These are phyloP conservation scores for Isurus oxyrinchus DNA, from an alignment of 2,113 vertebrate genomes.

Conservation along the genomic window DNA sequence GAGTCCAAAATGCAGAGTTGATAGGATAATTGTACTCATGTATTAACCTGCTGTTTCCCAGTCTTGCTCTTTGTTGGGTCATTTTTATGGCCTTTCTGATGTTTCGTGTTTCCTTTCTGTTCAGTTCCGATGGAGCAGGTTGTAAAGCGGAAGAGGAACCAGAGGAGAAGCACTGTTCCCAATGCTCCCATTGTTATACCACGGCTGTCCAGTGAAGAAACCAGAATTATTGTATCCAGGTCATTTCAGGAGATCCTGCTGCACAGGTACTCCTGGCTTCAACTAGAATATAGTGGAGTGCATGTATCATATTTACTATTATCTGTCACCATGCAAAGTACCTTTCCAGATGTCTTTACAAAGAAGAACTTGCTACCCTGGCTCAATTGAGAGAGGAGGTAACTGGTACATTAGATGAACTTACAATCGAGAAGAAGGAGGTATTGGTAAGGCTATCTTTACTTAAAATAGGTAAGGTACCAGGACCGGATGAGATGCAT, in stretches of 20 bases:
- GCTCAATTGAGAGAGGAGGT: no score
- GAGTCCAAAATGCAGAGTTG: not conserved
- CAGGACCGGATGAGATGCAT: no score
- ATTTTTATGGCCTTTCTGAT: not conserved
- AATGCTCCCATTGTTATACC: accelerated
- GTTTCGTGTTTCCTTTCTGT: not conserved
- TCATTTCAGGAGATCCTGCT: constrained; percentile 41
- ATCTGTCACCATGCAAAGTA: not conserved
- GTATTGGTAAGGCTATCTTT: no score
- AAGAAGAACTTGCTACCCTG: no score
- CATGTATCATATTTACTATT: not conserved
- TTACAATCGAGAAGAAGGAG: no score
- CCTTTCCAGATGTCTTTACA: not conserved
- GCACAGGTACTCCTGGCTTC: constrained; percentile 42
- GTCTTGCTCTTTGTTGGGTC: not conserved
- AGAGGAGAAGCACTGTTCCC: not conserved
- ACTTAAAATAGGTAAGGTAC: no score
- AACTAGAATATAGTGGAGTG: not conserved
- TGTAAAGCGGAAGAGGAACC: not conserved
- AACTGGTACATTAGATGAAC: no score
- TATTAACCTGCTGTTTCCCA: not conserved
- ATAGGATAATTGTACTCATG: not conserved
- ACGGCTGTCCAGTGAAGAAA: not conserved
- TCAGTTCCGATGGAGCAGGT: not conserved
- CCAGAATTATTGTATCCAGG: constrained; percentile 40